Evolutionary conservation across 2,888 invertebrate genomes (phyloP).

Genomic region (Corbicula japonica): DNA sequence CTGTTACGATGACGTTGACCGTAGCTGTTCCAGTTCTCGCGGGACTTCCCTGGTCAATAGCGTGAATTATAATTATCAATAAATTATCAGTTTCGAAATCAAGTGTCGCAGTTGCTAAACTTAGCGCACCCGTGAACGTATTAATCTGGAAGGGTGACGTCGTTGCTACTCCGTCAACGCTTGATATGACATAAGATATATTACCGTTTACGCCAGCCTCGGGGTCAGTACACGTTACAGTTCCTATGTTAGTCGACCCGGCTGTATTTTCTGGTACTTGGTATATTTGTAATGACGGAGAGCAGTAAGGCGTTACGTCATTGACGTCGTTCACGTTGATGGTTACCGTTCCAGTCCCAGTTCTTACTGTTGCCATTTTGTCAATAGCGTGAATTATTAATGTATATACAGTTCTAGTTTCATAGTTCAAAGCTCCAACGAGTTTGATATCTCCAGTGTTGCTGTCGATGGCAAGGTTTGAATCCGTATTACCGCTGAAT

Average conservation of each 20-base stretch:
- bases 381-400: conserved; percentile 66
- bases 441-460: conserved; percentile 73
- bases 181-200: conserved; percentile 60
- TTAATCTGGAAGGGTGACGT: conserved; percentile 68
- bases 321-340: conserved; percentile 96
- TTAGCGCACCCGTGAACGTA: conserved; percentile 44
- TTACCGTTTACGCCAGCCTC: conserved; percentile 67
- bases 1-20: conserved; percentile 72
- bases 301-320: conserved; percentile 86
- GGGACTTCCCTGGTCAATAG: conserved; percentile 87
- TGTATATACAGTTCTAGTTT: conserved; percentile 66
- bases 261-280: conserved; percentile 62
- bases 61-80: conserved; percentile 49
- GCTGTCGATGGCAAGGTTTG: conserved; percentile 70
- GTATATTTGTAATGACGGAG: conserved; percentile 66
- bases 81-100: conserved; percentile 57
- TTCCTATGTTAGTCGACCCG: conserved; percentile 58
- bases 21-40: conserved; percentile 94
- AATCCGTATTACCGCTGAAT: conserved; percentile 62
- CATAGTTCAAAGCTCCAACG: conserved; percentile 72
- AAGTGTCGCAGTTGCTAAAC: conserved; percentile 43
- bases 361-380: conserved; percentile 63
- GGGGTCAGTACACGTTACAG: conserved; percentile 68
- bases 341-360: conserved; percentile 93
- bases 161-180: conserved; percentile 64